Percentiles rank a stretch among this genome's conserved stretches.
phyloP scores from a whole-genome alignment of 2,797 vertebrate species.

The Myoxocephalus aenaeus region DNA sequence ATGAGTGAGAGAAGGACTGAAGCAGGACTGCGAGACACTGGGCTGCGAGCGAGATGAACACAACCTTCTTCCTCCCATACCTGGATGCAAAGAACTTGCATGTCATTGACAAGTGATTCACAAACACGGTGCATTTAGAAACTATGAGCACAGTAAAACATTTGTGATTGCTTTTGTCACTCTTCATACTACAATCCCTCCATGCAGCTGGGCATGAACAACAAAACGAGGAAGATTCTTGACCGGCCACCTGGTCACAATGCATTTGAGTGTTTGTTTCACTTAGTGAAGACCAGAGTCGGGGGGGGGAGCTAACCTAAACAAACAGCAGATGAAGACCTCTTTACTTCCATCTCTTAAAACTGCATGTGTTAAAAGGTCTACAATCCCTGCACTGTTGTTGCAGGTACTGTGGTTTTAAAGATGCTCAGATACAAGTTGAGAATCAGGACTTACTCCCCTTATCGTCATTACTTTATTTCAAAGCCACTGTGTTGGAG shows the following conservation, averaged over 20 bases:
- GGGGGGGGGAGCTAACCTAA: neutral
- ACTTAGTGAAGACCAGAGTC: neutral
- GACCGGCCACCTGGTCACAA: neutral
- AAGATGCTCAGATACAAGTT: neutral
- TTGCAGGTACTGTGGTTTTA: too few species aligned
- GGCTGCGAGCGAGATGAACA: slow-evolving; percentile 89
- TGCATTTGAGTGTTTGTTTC: neutral
- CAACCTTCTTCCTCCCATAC: slow-evolving; percentile 93
- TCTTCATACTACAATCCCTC: neutral
- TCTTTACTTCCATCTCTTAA: neutral
- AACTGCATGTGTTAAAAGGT: neutral
- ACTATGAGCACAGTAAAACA: neutral
- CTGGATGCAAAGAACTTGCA: slow-evolving; percentile 67
- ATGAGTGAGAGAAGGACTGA: slow-evolving; percentile 91
- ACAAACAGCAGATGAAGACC: neutral
- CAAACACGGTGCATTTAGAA: neutral
- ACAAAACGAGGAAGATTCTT: neutral
- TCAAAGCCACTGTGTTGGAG: too few species aligned
- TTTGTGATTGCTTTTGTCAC: neutral
- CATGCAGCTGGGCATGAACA: neutral
- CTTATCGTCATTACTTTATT: too few species aligned
- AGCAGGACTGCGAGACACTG: slow-evolving; percentile 89
- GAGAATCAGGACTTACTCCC: neutral
- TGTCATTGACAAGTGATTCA: neutral
- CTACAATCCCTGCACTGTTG: neutral